Evolutionary conservation across 2,113 vertebrate species (phyloP), one percentile per base, ranked within the genome.

Genomic region (Tychaedon coryphoeus): DNA sequence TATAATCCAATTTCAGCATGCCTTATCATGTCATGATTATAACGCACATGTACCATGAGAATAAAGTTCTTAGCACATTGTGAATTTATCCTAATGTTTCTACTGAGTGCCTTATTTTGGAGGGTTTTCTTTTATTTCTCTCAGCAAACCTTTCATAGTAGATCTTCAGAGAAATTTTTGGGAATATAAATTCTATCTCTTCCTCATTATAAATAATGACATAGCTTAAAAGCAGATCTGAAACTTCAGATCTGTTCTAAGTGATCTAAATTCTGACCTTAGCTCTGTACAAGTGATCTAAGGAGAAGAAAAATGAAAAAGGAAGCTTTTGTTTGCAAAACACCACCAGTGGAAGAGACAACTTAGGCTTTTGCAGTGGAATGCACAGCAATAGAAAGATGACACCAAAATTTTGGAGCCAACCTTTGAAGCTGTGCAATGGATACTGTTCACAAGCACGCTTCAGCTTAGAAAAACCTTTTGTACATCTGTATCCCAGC

Each of bases 181-280:
- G 57, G 51, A 69, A 60, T 0, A 75, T 29, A 86, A 73, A 43
- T 72, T 86, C 42, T 76, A 53, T 38, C 31, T 54, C 42, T 69
- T 54, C 26, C n/a, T 76, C 19, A 58, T n/a, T 92, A 73, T 66
- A 73, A 70, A 66, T 38, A 86, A 92, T n/a, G 28, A 76, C 42
- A 58, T 9, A 43, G 29, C 34, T 88, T 70, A 70, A 88, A 93
- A 79, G 42, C 29, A 73, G 40, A 72, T 34, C 10, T 73, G 24
- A 33, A 92, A 50, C 34, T 66, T 73, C 1, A 65, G 16, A 50
- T 62, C 54, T 70, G 19, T 57, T 80, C 56, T 5, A 84, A 93
- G 43, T 6, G 3, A 74, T 20, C 25, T 58, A 23, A 87, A 77
- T 10, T 33, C 56, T 58, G 80, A 81, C 73, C 34, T 85, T 65